Percentiles rank a stretch among this genome's conserved stretches.
phyloP scores from a whole-genome alignment of 2,113 vertebrate species.

The Beaufortia kweichowensis region DNA sequence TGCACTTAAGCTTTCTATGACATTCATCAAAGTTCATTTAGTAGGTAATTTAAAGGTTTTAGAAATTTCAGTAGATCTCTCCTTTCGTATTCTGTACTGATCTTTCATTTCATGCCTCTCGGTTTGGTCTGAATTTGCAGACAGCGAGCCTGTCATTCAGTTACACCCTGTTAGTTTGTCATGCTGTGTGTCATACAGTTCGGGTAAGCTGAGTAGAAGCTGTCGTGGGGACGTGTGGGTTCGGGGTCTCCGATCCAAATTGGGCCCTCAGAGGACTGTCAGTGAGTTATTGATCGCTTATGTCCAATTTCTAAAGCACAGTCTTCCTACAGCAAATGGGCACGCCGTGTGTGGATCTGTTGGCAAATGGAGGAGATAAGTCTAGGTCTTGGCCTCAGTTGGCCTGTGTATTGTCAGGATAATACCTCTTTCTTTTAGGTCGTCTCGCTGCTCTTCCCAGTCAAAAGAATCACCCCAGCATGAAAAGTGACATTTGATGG shows the following conservation, averaged over 20 bases:
- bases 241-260: conserved; percentile 30
- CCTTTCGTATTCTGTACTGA: not conserved
- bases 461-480: not conserved
- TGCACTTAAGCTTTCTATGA: not conserved
- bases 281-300: conserved; percentile 26
- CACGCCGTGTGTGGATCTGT: conserved; percentile 2
- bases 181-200: conserved; percentile 8
- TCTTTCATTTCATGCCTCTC: not conserved
- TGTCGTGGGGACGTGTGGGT: conserved; percentile 18
- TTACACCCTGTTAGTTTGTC: conserved; percentile 27
- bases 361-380: conserved; percentile 29
- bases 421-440: not conserved
- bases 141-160: conserved; percentile 3
- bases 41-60: not conserved
- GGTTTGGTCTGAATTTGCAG: not conserved
- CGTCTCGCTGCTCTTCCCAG: not conserved
- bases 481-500: conserved; percentile 4
- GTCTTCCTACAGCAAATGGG: conserved; percentile 1
- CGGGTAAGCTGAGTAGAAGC: not conserved
- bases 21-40: not conserved
- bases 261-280: conserved; percentile 13
- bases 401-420: not conserved
- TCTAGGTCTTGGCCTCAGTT: conserved; percentile 3
- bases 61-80: not conserved
- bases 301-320: conserved; percentile 29